Evolutionary conservation across 2,113 vertebrate species (phyloP).

Genomic region (Tenebrosternarchus preto): DNA sequence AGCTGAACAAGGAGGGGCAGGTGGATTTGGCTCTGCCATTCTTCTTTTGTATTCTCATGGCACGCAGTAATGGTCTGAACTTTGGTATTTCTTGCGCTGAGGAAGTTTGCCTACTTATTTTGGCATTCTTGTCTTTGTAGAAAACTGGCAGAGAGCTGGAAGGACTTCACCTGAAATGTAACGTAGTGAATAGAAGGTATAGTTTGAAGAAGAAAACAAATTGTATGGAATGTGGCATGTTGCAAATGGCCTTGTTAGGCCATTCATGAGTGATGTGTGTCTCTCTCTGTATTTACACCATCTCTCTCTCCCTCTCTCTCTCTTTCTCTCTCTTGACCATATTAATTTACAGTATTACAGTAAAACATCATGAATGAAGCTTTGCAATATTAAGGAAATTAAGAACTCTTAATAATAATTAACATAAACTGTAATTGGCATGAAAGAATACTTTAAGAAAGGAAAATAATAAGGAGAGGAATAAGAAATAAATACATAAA

Average conservation of each 20-base stretch:
- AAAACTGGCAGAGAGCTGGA: background rate
- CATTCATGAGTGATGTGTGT: background rate
- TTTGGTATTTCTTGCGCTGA: constrained; percentile 1
- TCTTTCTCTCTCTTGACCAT: too few species aligned
- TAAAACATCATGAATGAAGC: too few species aligned
- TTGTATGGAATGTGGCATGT: background rate
- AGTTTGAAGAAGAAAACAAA: background rate
- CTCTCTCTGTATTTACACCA: background rate
- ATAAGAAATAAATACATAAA: too few species aligned
- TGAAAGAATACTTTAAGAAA: too few species aligned
- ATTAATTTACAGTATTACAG: too few species aligned
- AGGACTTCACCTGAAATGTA: background rate
- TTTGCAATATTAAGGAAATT: too few species aligned
- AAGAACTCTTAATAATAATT: too few species aligned
- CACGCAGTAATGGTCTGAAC: background rate
- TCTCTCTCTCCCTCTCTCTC: background rate
- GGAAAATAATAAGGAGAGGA: too few species aligned
- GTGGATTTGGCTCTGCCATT: constrained; percentile 14
- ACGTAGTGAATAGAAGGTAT: background rate
- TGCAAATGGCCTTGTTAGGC: background rate
- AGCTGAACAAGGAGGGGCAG: constrained; percentile 32
- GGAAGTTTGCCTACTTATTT: background rate
- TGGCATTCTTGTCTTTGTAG: background rate
- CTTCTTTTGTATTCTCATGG: background rate
- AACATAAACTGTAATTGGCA: too few species aligned